A percentile compares a stretch with the other conserved stretches of the same genome.
phyloP scores from a whole-genome alignment of 2,113 vertebrate species.

The Edolisoma coerulescens region DNA sequence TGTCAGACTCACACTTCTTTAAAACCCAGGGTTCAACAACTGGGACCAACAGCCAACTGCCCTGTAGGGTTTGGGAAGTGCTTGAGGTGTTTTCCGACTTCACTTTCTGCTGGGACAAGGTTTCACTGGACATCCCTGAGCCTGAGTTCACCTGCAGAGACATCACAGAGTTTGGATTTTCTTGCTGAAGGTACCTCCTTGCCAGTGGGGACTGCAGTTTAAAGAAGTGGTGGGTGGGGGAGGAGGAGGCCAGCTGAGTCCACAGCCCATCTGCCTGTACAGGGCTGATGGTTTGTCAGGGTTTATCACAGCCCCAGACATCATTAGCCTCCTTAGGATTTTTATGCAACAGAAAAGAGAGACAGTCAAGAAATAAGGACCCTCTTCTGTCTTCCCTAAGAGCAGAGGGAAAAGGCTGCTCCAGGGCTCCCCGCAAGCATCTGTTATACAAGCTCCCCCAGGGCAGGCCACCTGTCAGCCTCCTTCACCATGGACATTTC shows the following conservation, averaged over 20 bases:
- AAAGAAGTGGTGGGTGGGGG: neutral
- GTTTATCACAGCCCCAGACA: neutral
- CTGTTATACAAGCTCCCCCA: neutral
- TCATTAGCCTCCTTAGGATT: neutral
- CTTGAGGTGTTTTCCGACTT: neutral
- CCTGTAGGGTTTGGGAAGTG: accelerated
- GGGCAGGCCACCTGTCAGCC: neutral
- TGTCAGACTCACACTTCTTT: neutral
- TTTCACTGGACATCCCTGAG: neutral
- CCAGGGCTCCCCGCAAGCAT: neutral
- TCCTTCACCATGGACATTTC: neutral
- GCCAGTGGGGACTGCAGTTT: neutral
- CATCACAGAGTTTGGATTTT: accelerated
- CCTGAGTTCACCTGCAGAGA: neutral
- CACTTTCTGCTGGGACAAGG: neutral
- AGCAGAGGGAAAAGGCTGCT: neutral
- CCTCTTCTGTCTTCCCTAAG: neutral
- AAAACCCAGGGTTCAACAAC: accelerated
- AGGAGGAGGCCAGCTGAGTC: neutral
- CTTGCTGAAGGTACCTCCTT: neutral
- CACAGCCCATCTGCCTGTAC: neutral
- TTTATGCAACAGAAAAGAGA: neutral
- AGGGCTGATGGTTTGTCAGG: neutral
- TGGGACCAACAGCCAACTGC: accelerated
- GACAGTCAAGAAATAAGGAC: neutral